phyloP scores from a whole-genome alignment of 2,888 invertebrate genomes.

The Sicus ferrugineus region DNA sequence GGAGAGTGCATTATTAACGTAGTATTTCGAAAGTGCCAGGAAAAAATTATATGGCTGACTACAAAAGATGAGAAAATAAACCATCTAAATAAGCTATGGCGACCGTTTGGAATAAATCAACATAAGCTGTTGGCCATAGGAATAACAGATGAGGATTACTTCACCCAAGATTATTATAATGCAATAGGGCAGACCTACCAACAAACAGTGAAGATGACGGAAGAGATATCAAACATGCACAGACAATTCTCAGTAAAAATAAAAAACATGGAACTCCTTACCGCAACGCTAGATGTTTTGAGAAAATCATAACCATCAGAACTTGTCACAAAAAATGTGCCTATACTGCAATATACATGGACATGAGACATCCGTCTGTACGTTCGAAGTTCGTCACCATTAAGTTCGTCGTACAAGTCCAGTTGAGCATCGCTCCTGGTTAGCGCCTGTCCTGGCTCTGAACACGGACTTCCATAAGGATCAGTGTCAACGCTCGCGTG shows the following conservation, averaged over 20 bases:
- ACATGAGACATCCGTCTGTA: not conserved
- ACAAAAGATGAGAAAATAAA: not conserved
- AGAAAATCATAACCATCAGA: not conserved
- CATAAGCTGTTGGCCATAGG: not conserved
- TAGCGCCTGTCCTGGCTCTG: no score
- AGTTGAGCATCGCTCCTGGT: no score
- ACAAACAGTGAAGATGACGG: not conserved
- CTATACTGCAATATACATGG: conserved; percentile 3
- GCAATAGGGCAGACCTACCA: not conserved
- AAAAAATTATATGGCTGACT: not conserved
- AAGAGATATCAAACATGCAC: not conserved
- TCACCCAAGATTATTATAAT: not conserved
- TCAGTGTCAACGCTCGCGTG: no score
- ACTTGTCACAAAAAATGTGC: conserved; percentile 3
- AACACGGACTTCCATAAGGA: no score
- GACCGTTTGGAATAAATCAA: not conserved
- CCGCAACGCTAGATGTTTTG: not conserved
- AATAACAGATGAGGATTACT: not conserved
- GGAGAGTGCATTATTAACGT: no score
- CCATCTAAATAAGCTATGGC: not conserved
- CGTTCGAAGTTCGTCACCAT: no score
- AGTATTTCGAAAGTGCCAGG: not conserved
- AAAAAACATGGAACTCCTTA: not conserved
- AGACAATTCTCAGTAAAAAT: not conserved
- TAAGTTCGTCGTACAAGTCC: no score